Evolutionary conservation across 1,140 invertebrate genomes (phyloP).

Genomic region (Caenorhabditis latens): DNA sequence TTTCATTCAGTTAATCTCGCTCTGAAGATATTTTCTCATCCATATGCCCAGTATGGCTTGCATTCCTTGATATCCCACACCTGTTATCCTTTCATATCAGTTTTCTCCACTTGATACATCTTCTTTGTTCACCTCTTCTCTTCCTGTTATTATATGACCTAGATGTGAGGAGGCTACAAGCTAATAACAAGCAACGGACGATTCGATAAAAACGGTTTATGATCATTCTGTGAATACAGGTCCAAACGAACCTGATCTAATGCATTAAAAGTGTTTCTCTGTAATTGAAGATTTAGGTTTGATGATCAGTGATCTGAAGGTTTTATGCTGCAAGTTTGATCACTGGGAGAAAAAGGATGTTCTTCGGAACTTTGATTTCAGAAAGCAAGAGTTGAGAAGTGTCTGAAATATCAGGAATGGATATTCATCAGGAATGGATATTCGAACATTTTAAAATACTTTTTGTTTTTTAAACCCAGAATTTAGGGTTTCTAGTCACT

Average conservation of each 20-base stretch:
- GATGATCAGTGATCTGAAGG: not conserved
- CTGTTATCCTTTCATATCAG: not conserved
- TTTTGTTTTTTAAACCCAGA: too few relatives aligned
- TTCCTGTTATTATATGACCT: conserved; percentile 3
- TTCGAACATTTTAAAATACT: too few relatives aligned
- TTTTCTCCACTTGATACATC: not conserved
- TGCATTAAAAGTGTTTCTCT: not conserved
- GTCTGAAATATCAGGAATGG: too few relatives aligned
- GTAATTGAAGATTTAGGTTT: conserved; percentile 4
- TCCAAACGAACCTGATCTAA: conserved; percentile 13
- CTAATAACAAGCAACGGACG: not conserved
- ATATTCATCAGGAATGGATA: too few relatives aligned
- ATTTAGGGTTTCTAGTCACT: too few relatives aligned
- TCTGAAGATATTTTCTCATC: too few relatives aligned
- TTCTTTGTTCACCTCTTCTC: not conserved
- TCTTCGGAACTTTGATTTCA: not conserved
- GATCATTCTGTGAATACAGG: conserved; percentile 2
- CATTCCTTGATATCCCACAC: too few relatives aligned
- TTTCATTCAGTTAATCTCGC: too few relatives aligned
- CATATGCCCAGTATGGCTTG: too few relatives aligned
- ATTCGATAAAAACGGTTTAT: conserved; percentile 12
- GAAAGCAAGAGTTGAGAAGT: too few relatives aligned
- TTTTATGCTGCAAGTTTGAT: too few relatives aligned
- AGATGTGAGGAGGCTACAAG: not conserved
- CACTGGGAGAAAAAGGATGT: too few relatives aligned